Evolutionary conservation across 2,888 invertebrate species (phyloP), one percentile per base, ranked within the genome.

Genomic region (Ophion slaviceki): DNA sequence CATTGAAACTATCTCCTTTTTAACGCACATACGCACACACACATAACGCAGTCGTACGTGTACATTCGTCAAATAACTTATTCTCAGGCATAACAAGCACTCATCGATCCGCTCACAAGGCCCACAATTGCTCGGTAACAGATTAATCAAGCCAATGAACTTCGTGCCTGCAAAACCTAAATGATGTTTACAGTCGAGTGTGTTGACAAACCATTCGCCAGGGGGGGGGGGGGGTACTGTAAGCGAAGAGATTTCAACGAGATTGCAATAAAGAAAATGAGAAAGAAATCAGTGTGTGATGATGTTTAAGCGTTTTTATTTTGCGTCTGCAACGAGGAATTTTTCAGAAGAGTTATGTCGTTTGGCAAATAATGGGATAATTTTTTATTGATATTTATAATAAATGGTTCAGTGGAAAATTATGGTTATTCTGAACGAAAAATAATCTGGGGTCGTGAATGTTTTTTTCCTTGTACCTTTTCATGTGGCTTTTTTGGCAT

Each of bases 131-230:
- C 74, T 80, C 83, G 80, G 36, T 67, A 72, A 67, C 68, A 86
- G 80, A 80, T 86, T 84, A 80, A 86, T 81, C 86, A 91, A 91
- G 89, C 89, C 89, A 89, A 89, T 88, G 89, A 88, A 89, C 86
- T 80, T 90, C 88, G 91, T 91, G 91, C 89, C 89, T 89, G 90
- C 91, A 89, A 87, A 87, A 89, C 89, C 90, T 91, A 90, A 53
- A 89, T 91, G 89, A 88, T 89, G 89, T 90, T 90, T 90, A 86
- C 89, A 89, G 87, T 89, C 88, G 87, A 84, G 86, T 88, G 86
- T 88, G 88, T 89, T 88, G 87, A 89, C 89, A 89, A 88, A 90
- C 88, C 87, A 88, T 90, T 90, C 88, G 83, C 87, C 61, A 62
- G 72, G 57, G 70, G 76, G 53, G 72, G 47, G 67, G 53, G 67